Base-by-base conservation (phyloP, 2,888 invertebrate genomes). In the Mellilla xanthometata region DNA sequence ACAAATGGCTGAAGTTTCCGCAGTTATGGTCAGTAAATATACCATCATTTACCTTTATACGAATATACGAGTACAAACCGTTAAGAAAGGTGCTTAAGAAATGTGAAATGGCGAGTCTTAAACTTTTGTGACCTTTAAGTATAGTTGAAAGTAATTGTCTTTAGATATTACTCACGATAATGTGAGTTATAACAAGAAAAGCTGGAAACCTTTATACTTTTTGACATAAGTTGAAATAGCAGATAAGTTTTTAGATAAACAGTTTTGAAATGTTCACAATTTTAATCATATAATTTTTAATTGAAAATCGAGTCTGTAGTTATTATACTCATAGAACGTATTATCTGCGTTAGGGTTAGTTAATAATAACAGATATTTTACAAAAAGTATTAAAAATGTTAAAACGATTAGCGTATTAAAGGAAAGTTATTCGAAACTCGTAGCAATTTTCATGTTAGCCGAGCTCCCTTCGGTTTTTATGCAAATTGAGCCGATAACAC, bases 21-120 rank as follows among this genome's bases (percentile, higher is more conserved):
- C 54, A 61, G 60, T 74, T 70, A 73, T 56, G 62, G 65, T 63
- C 65, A 62, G 68, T 74, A 70, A 76, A 76, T 68, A 66, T 64
- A 56, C 62, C 63, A 64, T 69, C 56, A 46, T 52, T 44, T 50
- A 49, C 35, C 35, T 49, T 31, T 41, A 33, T 44, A 49, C 19
- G 29, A 39, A 33, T 47, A 35, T 40, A 24, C 27, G 36, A 36
- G 28, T 34, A 39, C 43, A 32, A 47, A 34, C 45, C 32, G 40
- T 38, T 53, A 29, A 45, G 39, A 39, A 41, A 36, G 35, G 32
- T 39, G 27, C 41, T 47, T 12, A 30, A 23, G 15, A 43, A 41
- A 35, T 31, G 19, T 36, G 42, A 29, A 31, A 42, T 29, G 36
- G 36, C 28, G 11, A 38, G 12, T 28, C 30, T 31, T 26, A 27